Base-by-base conservation (phyloP, 2,888 invertebrate genomes). In the Drosophila dives region DNA sequence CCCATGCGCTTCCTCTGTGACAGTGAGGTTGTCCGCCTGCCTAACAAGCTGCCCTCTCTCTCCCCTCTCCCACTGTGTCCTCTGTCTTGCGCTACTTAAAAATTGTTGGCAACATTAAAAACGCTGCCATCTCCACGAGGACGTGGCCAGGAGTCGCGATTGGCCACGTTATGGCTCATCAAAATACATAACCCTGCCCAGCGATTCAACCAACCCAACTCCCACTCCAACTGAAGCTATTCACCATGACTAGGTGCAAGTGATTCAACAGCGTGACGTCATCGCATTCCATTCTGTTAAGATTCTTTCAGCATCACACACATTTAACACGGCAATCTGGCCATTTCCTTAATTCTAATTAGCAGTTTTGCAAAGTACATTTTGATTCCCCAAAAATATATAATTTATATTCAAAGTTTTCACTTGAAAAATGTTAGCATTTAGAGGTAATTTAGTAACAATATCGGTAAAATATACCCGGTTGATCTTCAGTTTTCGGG, bases 71-170 rank as follows among this genome's bases (percentile, higher is more conserved):
- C 20, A 15, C 38, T n/a, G 29, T 36, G 33, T 34, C 36, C 15
- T 0, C 15, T n/a, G 72, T 66, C 76, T 77, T 75, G 73, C 72
- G 86, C 86, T 87, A 88, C 88, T 86, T 86, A 88, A 86, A 86
- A 86, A 86, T 81, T 83, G 89, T 86, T 83, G 81, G 56, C 77
- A 77, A 77, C 83, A 85, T 88, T 75, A 61, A 74, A 85, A 84
- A 73, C 64, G 69, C 62, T 70, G 72, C 50, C 69, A 15, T 61
- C 40, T 20, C 42, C 49, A 34, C 12, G 34, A 33, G n/a, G 26
- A 48, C 49, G 29, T 23, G 23, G 54, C 26, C 12, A 38, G n/a
- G 38, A 12, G 12, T 12, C 10, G 38, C 55, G 17, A 20, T 56
- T 54, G 36, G 42, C 56, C 70, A 45, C 61, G 38, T 61, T 60